Conservation (phyloP, 2,797 vertebrate genomes). For the Lemur catta region DNA sequence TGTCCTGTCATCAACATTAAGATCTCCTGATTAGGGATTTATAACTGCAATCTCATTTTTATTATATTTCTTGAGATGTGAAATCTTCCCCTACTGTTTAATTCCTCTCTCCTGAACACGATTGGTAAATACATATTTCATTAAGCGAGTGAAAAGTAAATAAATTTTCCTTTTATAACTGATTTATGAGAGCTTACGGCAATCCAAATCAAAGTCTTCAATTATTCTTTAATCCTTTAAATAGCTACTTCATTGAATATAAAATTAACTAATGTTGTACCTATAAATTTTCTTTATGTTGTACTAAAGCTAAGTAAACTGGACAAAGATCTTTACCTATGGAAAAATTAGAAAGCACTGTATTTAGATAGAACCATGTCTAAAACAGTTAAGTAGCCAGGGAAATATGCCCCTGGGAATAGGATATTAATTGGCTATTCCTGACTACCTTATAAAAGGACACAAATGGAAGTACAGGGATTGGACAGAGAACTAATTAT, state of each 20-base stretch:
- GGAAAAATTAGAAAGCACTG: conserved; percentile 31
- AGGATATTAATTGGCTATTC: not conserved
- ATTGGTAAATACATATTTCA: conserved; percentile 41
- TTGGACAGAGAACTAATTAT: not conserved
- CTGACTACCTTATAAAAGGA: not conserved
- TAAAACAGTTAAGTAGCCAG: not conserved
- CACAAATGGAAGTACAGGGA: not conserved
- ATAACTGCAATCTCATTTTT: conserved; percentile 44
- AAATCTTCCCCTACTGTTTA: not conserved
- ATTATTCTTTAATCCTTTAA: conserved; percentile 46
- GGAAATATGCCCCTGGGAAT: not conserved
- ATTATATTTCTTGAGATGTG: conserved; percentile 26
- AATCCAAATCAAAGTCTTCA: conserved; percentile 35
- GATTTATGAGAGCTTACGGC: conserved; percentile 34
- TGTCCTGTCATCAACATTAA: conserved; percentile 56
- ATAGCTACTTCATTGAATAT: not conserved
- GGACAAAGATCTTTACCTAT: not conserved
- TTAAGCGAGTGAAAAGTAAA: conserved; percentile 40
- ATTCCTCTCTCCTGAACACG: conserved; percentile 29
- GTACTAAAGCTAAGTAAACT: conserved; percentile 16
- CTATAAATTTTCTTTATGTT: conserved; percentile 49
- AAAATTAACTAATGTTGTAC: not conserved
- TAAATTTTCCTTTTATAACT: conserved; percentile 33
- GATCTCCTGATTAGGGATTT: conserved; percentile 68
- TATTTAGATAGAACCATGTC: not conserved